These are phyloP conservation scores for Mamestra configurata DNA, from an alignment of 1,140 invertebrate genomes.

Conservation along the genomic window DNA sequence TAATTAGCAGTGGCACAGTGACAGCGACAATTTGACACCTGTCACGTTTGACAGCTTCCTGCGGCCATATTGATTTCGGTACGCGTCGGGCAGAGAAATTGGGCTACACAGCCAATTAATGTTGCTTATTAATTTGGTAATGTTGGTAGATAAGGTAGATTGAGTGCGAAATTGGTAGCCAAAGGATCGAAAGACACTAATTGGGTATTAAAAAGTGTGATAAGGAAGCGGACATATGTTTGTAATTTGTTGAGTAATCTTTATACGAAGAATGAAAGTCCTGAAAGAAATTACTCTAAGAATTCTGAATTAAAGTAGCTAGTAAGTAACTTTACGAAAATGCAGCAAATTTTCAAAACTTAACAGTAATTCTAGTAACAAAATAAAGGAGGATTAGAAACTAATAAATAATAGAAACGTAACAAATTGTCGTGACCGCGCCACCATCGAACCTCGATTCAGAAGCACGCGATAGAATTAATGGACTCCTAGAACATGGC, in stretches of 20 bases:
- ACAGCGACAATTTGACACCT: constrained; percentile 59
- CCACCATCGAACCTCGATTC: background rate
- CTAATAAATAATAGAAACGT: background rate
- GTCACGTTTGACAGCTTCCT: constrained; percentile 48
- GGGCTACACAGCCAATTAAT: constrained; percentile 35
- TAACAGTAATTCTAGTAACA: background rate
- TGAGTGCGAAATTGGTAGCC: background rate
- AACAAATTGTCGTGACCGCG: background rate
- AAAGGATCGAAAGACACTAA: background rate
- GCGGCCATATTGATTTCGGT: constrained; percentile 36
- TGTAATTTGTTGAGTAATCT: background rate
- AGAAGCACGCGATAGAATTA: background rate
- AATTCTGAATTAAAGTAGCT: too few relatives aligned
- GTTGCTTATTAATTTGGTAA: constrained; percentile 14
- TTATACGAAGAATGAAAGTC: background rate
- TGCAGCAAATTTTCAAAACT: background rate
- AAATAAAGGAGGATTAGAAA: background rate
- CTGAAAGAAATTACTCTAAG: too few relatives aligned
- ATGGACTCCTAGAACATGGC: background rate
- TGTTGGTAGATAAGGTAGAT: constrained; percentile 1
- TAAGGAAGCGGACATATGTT: background rate
- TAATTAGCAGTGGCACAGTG: constrained; percentile 59
- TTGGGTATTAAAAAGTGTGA: background rate
- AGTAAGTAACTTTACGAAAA: background rate
- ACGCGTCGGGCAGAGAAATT: constrained; percentile 47